Evolutionary conservation across 2,797 vertebrate species (phyloP).

Genomic region (Chiloscyllium punctatum): DNA sequence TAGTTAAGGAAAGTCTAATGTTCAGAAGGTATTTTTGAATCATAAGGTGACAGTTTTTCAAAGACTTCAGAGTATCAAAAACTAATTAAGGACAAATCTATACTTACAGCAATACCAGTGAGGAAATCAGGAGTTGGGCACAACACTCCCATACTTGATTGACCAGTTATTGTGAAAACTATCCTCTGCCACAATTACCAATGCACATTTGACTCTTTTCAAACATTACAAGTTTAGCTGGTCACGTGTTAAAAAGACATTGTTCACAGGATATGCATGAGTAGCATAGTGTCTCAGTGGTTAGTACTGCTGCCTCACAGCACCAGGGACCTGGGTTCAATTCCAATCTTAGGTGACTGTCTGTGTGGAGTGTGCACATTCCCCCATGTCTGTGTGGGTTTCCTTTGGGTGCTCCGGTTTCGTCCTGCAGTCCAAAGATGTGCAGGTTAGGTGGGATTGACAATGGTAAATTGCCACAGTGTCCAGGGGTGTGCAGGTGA

Average conservation of each 20-base stretch:
- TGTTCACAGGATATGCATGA: not conserved
- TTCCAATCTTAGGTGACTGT: no score
- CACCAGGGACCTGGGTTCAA: no score
- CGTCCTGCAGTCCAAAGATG: no score
- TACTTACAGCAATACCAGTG: no score
- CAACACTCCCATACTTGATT: not conserved
- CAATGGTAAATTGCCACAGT: no score
- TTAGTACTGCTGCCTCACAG: no score
- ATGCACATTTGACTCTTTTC: not conserved
- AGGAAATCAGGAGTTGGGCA: not conserved
- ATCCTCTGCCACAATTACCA: not conserved
- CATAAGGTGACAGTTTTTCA: not conserved
- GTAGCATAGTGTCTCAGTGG: no score
- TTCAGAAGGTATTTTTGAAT: not conserved
- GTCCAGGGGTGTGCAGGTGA: no score
- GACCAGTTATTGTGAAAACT: not conserved
- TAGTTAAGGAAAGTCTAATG: not conserved
- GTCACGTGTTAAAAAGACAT: not conserved
- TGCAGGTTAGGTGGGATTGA: no score
- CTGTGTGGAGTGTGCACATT: no score
- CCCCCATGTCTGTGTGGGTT: no score
- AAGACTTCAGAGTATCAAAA: not conserved
- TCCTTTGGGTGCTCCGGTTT: no score
- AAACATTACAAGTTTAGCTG: not conserved
- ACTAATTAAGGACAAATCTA: not conserved